Percentiles rank a stretch among this genome's conserved stretches.
These are phyloP conservation scores for Amiota communis DNA, from an alignment of 2,888 invertebrate genomes.

Conservation along the genomic window DNA sequence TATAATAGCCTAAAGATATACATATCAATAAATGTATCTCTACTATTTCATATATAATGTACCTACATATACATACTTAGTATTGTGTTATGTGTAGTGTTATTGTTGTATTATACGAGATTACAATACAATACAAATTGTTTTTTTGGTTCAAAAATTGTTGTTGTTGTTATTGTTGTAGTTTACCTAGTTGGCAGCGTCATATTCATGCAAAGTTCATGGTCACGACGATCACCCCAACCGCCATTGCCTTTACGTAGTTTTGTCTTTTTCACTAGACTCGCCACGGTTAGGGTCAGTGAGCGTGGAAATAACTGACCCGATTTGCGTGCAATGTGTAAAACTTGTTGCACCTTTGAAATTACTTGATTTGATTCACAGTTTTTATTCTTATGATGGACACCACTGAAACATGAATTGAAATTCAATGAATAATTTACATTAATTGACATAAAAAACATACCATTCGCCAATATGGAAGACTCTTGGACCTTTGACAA, in stretches of 20 bases:
- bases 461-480: slow-evolving; percentile 99
- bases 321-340: slow-evolving; percentile 79
- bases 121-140: too few species aligned
- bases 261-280: slow-evolving; percentile 82
- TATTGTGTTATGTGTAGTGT: too few species aligned
- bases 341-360: slow-evolving; percentile 86
- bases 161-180: too few species aligned
- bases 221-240: slow-evolving; percentile 94
- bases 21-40: too few species aligned
- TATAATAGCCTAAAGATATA: too few species aligned
- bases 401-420: slow-evolving; percentile 79
- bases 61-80: too few species aligned
- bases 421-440: neutral
- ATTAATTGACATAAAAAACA: neutral
- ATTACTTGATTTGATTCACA: slow-evolving; percentile 90
- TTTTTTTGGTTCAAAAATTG: slow-evolving; percentile 40
- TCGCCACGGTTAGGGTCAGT: slow-evolving; percentile 79
- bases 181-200: slow-evolving; percentile 73
- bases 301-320: slow-evolving; percentile 81
- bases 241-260: slow-evolving; percentile 95
- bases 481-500: slow-evolving; percentile 93
- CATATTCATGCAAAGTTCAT: slow-evolving; percentile 85
- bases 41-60: too few species aligned
- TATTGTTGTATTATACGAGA: too few species aligned
- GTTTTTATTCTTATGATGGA: slow-evolving; percentile 94